Evolutionary conservation across 2,113 vertebrate species (phyloP).

Genomic region (Notothenia coriiceps): DNA sequence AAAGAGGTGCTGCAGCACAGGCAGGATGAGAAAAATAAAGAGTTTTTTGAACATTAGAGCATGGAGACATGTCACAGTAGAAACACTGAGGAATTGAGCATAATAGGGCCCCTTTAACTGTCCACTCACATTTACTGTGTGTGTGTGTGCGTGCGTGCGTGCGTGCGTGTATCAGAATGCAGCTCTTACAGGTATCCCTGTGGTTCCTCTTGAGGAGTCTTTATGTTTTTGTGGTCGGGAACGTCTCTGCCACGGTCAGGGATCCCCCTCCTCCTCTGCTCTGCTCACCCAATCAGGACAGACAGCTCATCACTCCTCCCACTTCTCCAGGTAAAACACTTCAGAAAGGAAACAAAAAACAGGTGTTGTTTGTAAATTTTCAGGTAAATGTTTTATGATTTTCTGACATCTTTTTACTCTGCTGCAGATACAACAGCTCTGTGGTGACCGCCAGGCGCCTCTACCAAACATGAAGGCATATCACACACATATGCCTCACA

Average conservation of each 20-base stretch:
- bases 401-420: neutral
- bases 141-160: neutral
- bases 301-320: constrained; percentile 44
- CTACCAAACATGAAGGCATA: constrained; percentile 9
- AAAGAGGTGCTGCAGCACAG: no score
- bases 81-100: no score
- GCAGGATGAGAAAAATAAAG: no score
- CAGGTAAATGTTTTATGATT: no score
- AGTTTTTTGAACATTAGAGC: no score
- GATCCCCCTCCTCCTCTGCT: neutral
- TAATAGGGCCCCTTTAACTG: no score
- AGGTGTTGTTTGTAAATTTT: neutral
- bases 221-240: constrained; percentile 72
- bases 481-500: neutral
- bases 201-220: constrained; percentile 72
- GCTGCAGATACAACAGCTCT: constrained; percentile 67
- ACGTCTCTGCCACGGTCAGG: constrained; percentile 73
- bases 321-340: constrained; percentile 60
- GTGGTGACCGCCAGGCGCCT: constrained; percentile 42
- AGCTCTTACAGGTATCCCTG: constrained; percentile 56
- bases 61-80: no score
- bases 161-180: constrained; percentile 60
- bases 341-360: neutral
- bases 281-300: constrained; percentile 20
- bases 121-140: neutral